Evolutionary conservation across 2,888 invertebrate species (phyloP).

Genomic region (Glomeris marginata): DNA sequence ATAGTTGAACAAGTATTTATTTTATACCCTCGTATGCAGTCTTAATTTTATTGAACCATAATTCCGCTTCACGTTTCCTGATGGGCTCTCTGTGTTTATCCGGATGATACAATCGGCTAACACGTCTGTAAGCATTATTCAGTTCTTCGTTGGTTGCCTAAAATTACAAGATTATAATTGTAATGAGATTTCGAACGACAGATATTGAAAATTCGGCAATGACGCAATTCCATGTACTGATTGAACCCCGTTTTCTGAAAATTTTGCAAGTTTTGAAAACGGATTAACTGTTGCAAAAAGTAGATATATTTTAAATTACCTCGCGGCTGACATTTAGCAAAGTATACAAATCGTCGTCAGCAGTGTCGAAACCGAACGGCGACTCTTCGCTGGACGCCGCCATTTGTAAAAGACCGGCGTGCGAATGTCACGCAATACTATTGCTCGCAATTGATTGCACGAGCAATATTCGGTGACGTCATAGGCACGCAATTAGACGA

Average conservation of each 20-base stretch:
- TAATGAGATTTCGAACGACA: constrained; percentile 5
- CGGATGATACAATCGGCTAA: constrained; percentile 89
- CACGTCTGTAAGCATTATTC: constrained; percentile 74
- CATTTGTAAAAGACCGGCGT: constrained; percentile 2
- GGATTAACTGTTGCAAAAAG: background rate
- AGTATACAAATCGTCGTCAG: constrained; percentile 64
- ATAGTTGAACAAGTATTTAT: background rate
- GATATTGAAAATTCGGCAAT: too few species aligned
- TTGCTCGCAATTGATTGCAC: background rate
- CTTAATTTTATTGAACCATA: constrained; percentile 82
- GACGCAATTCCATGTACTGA: too few species aligned
- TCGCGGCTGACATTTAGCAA: constrained; percentile 69
- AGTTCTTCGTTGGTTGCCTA: constrained; percentile 90
- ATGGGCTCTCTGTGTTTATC: constrained; percentile 80
- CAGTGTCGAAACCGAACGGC: background rate
- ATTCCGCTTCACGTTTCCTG: constrained; percentile 75
- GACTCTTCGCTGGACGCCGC: constrained; percentile 8
- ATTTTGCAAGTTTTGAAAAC: constrained; percentile 6
- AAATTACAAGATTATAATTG: constrained; percentile 20
- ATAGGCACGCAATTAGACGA: too few species aligned
- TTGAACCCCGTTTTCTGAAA: too few species aligned
- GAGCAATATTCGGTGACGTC: background rate
- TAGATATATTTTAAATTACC: constrained; percentile 37
- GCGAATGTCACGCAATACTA: background rate
- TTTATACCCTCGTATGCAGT: constrained; percentile 72